phyloP scores from a whole-genome alignment of 2,113 vertebrate species.

The Girardinichthys multiradiatus region DNA sequence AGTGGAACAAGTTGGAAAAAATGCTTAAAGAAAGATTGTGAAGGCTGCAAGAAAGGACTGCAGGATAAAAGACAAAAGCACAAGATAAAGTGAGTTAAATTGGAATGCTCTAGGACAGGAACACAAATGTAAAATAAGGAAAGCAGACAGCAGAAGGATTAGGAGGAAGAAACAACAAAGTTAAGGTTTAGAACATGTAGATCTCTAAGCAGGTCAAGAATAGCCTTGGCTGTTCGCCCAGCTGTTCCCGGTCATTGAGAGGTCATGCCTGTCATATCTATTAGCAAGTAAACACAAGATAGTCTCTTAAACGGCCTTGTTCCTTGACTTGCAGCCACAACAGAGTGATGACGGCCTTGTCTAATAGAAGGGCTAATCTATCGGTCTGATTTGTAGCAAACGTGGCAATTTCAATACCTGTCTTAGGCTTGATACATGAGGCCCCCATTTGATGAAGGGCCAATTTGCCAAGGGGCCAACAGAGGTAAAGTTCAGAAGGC shows the following conservation, averaged over 20 bases:
- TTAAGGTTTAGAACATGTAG: conserved; percentile 16
- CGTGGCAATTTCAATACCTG: conserved; percentile 83
- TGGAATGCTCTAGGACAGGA: not conserved
- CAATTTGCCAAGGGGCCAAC: conserved; percentile 79
- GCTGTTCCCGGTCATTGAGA: conserved; percentile 67
- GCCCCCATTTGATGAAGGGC: conserved; percentile 79
- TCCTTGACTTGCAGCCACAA: conserved; percentile 71
- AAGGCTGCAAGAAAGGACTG: not conserved
- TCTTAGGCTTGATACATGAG: conserved; percentile 80
- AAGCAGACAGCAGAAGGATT: conserved; percentile 5
- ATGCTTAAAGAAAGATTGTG: not conserved
- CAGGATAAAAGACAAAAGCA: conserved; percentile 10
- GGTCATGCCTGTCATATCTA: conserved; percentile 75
- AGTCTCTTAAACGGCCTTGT: conserved; percentile 62
- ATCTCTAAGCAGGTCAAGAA: conserved; percentile 53
- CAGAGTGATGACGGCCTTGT: conserved; percentile 82
- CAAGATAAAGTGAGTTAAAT: not conserved
- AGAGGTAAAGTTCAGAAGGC: conserved; percentile 78
- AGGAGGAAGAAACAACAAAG: conserved; percentile 5
- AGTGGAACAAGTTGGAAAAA: conserved; percentile 19
- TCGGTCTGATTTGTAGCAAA: conserved; percentile 82
- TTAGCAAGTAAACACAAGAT: conserved; percentile 67
- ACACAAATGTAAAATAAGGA: conserved; percentile 14
- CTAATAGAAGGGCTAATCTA: conserved; percentile 79
- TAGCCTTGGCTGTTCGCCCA: conserved; percentile 53